phyloP scores from a whole-genome alignment of 2,113 vertebrate species.

The Regulus satrapa region DNA sequence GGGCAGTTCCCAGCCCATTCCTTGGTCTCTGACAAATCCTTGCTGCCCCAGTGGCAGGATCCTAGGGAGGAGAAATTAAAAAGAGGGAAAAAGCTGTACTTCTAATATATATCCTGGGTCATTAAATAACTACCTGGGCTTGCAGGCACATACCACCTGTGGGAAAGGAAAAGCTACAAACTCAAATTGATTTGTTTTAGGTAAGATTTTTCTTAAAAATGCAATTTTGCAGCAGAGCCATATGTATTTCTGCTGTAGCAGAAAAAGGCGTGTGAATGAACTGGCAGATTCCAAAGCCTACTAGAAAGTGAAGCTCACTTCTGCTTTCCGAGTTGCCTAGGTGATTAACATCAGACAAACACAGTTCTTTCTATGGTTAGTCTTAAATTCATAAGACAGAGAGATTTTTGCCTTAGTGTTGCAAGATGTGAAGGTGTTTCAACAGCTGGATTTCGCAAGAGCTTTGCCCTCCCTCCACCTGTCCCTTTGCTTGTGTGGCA shows the following conservation, averaged over 20 bases:
- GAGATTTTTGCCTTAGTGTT: neutral
- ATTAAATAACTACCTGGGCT: neutral
- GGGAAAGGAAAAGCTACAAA: neutral
- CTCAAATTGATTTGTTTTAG: neutral
- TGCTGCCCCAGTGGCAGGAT: neutral
- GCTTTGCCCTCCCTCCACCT: neutral
- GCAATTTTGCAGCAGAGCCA: neutral
- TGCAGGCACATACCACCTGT: neutral
- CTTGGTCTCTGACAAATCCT: neutral
- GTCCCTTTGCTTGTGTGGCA: neutral
- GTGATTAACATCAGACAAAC: conserved; percentile 46
- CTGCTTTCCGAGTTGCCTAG: conserved; percentile 62
- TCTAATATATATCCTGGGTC: neutral
- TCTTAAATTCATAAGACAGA: conserved; percentile 16
- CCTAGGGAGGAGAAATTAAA: neutral
- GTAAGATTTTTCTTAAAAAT: neutral
- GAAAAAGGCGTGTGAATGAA: neutral
- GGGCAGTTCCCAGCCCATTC: neutral
- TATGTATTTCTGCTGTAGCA: neutral
- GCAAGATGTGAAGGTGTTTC: conserved; percentile 9
- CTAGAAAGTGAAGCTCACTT: conserved; percentile 15
- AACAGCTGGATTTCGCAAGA: neutral
- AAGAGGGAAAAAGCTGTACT: neutral
- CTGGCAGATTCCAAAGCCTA: neutral
- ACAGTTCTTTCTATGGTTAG: neutral